phyloP scores from a whole-genome alignment of 2,888 invertebrate species.

The Zaprionus bogoriensis region DNA sequence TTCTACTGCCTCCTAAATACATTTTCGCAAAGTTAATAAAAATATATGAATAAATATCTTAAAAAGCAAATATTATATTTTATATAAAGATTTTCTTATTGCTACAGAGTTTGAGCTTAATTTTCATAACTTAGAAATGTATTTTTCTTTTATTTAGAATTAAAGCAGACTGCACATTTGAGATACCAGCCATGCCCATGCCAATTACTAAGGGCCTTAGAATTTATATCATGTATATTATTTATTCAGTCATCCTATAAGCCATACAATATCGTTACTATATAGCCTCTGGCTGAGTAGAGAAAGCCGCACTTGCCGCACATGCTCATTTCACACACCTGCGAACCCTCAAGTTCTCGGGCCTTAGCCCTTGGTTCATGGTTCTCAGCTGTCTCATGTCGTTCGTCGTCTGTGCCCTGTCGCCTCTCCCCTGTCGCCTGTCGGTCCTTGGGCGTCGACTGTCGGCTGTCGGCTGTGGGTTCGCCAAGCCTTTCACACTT shows the following conservation, averaged over 20 bases:
- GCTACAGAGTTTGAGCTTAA: no score
- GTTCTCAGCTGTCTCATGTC: conserved; percentile 14
- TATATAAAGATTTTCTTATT: no score
- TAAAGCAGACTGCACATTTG: no score
- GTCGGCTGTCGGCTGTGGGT: conserved; percentile 4
- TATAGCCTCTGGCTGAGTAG: no score
- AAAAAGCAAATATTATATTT: no score
- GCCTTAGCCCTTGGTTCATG: conserved; percentile 34
- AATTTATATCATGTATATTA: neutral
- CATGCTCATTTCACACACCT: conserved; percentile 6
- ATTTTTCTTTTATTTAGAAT: no score
- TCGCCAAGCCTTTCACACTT: conserved; percentile 49
- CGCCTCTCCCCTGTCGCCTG: conserved; percentile 1
- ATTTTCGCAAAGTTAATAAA: no score
- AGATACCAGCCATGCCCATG: no score
- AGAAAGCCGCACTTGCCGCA: neutral
- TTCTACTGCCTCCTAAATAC: no score
- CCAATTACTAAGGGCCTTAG: neutral
- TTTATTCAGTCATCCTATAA: neutral
- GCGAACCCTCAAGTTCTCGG: conserved; percentile 21
- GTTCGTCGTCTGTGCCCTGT: neutral
- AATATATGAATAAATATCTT: no score
- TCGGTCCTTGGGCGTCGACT: conserved; percentile 11
- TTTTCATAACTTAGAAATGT: no score
- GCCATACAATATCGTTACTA: neutral